phyloP scores from a whole-genome alignment of 2,888 invertebrate genomes.

The Tiphia femorata region DNA sequence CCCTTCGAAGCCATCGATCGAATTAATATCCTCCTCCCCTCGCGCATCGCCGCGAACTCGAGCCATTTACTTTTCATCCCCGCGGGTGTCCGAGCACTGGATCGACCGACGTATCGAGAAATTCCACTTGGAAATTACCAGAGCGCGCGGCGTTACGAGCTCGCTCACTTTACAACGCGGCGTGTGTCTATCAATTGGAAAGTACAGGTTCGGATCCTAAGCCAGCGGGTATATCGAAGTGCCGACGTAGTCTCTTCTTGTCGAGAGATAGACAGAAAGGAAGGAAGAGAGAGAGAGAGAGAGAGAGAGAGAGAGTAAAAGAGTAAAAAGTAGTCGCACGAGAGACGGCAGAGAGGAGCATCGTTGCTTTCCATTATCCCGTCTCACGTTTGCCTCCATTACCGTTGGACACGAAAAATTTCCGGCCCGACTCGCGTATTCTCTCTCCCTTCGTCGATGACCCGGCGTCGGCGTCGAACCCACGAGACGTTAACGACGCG shows the following conservation, averaged over 20 bases:
- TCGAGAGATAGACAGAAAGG: too few species aligned
- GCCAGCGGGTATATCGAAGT: slow-evolving; percentile 8
- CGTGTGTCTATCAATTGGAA: slow-evolving; percentile 30
- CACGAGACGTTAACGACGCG: not conserved
- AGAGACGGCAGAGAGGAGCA: slow-evolving; percentile 18
- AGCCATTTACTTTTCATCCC: too few species aligned
- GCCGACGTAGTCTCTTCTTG: too few species aligned
- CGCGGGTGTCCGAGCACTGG: not conserved
- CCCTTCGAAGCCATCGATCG: too few species aligned
- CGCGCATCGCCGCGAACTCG: too few species aligned
- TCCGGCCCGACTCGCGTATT: slow-evolving; percentile 9
- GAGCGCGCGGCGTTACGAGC: slow-evolving; percentile 4
- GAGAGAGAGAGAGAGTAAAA: too few species aligned
- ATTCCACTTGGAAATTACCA: slow-evolving; percentile 25
- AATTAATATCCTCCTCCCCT: too few species aligned
- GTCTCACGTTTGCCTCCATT: slow-evolving; percentile 15
- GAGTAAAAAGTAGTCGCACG: not conserved
- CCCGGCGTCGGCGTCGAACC: not conserved
- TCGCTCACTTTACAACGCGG: slow-evolving; percentile 6
- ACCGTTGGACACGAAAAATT: slow-evolving; percentile 17
- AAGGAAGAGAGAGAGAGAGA: too few species aligned
- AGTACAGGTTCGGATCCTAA: slow-evolving; percentile 14
- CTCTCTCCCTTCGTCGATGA: slow-evolving; percentile 15
- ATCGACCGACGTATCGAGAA: not conserved
- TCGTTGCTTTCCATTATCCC: slow-evolving; percentile 38